These are phyloP conservation scores for Ormyrus nitidulus DNA, from an alignment of 2,888 invertebrate genomes.

Conservation along the genomic window DNA sequence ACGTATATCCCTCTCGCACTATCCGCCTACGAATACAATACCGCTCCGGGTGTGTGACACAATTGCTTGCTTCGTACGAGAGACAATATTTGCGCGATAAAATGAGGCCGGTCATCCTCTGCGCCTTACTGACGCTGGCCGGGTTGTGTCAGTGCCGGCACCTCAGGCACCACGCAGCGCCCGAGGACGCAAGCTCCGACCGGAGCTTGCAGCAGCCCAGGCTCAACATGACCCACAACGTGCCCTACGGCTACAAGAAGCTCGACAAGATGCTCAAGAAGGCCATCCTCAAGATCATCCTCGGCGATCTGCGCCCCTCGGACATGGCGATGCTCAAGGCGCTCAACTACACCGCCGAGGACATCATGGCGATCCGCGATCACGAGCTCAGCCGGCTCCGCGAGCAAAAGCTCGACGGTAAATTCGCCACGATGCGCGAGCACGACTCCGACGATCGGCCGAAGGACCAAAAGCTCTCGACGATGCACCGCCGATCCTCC, in stretches of 20 bases:
- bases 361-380: slow-evolving; percentile 69
- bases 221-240: slow-evolving; percentile 40
- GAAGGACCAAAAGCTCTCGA: slow-evolving; percentile 26
- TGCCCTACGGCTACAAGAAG: slow-evolving; percentile 66
- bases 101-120: too few species aligned
- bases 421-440: slow-evolving; percentile 14
- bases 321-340: slow-evolving; percentile 69
- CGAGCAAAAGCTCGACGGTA: slow-evolving; percentile 57
- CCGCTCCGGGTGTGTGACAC: too few species aligned
- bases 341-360: slow-evolving; percentile 70
- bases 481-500: slow-evolving; percentile 35
- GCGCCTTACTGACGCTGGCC: slow-evolving; percentile 3
- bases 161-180: slow-evolving; percentile 44
- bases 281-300: slow-evolving; percentile 71
- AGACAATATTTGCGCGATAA: too few species aligned
- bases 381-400: slow-evolving; percentile 64
- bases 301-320: slow-evolving; percentile 68
- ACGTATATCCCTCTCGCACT: too few species aligned
- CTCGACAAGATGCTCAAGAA: slow-evolving; percentile 72
- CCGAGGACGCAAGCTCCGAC: slow-evolving; percentile 38
- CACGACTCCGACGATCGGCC: slow-evolving; percentile 20
- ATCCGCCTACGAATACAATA: too few species aligned
- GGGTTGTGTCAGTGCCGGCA: slow-evolving; percentile 34
- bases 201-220: slow-evolving; percentile 46
- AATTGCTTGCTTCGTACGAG: too few species aligned